phyloP scores from a whole-genome alignment of 1,140 invertebrate genomes.

The Sitophilus oryzae region DNA sequence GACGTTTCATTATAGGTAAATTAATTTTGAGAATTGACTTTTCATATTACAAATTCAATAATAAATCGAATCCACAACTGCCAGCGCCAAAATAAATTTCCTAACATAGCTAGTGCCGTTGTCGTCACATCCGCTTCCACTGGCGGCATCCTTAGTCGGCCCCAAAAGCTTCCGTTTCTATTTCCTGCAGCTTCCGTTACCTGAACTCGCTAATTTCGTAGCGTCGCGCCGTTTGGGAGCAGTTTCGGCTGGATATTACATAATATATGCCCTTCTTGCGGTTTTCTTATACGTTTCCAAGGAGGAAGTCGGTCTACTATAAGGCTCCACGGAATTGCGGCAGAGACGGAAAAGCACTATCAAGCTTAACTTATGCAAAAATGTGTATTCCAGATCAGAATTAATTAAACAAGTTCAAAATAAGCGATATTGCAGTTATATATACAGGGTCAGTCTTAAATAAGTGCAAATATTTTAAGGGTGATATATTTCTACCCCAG shows the following conservation, averaged over 20 bases:
- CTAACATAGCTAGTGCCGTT: not conserved
- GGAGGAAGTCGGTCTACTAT: constrained; percentile 7
- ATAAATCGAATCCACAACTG: too few species aligned
- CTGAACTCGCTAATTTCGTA: constrained; percentile 17
- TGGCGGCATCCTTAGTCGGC: constrained; percentile 19
- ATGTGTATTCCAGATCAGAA: not conserved
- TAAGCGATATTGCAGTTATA: too few species aligned
- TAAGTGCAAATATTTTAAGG: too few species aligned
- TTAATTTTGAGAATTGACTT: too few species aligned
- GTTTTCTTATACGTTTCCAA: constrained; percentile 17
- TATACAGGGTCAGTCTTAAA: too few species aligned
- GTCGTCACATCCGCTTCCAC: constrained; percentile 19
- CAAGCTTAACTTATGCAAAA: not conserved
- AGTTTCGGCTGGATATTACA: constrained; percentile 13
- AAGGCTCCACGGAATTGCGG: constrained; percentile 1
- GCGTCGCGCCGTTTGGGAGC: constrained; percentile 3
- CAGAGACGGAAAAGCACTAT: too few species aligned
- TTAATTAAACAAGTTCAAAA: too few species aligned
- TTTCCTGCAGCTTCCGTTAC: constrained; percentile 21
- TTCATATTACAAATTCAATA: too few species aligned
- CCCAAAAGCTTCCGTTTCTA: constrained; percentile 22
- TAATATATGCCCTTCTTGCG: constrained; percentile 21
- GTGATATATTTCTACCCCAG: too few species aligned
- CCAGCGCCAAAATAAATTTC: not conserved
- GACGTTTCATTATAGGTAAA: too few species aligned